Evolutionary conservation across 2,113 vertebrate species (phyloP), one percentile per base, ranked within the genome.

Genomic region (Stictonetta naevosa): DNA sequence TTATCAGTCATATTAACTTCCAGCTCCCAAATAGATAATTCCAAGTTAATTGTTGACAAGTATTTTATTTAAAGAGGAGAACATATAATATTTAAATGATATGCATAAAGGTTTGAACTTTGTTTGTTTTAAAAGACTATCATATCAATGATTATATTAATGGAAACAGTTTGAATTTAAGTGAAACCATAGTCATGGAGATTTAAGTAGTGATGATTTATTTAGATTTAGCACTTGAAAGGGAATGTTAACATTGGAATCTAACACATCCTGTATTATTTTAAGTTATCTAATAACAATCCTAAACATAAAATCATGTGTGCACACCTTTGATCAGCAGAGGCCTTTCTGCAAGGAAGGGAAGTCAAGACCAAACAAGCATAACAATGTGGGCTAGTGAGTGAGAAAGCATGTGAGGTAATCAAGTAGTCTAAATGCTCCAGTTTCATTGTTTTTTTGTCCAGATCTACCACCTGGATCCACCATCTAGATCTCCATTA

Each of bases 171-270:
- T 95, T 48, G 46, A 95, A 73, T 25, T 72, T 94, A 88, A 93
- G n/a, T 90, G 73, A 93, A 93, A 71, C 6, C 28, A 67, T 93
- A 82, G 76, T 94, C 19, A 14, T 38, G 64, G 19, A 46, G 22
- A 16, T 92, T 33, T 83, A 85, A 95, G 53, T 62, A 94, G 13
- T 79, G 93, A 95, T 80, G 13, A 95, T 88, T 95, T 95, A 76
- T 73, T 93, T 91, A 55, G 22, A 76, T 75, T 84, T 21, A 58
- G 76, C 42, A 86, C 18, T 89, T 90, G n/a, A 95, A 96, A 97
- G 17, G 52, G 79, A 92, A 83, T 78, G 6, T 42, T 40, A 60
- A 42, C 83, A 22, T 82, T 91, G 93, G 76, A 94, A 93, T 44
- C 33, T 89, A 21, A 29, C 31, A 18, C 12, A 46, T 66, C 26